Evolutionary conservation across 2,113 vertebrate species (phyloP).

Genomic region (Oncorhynchus tshawytscha): DNA sequence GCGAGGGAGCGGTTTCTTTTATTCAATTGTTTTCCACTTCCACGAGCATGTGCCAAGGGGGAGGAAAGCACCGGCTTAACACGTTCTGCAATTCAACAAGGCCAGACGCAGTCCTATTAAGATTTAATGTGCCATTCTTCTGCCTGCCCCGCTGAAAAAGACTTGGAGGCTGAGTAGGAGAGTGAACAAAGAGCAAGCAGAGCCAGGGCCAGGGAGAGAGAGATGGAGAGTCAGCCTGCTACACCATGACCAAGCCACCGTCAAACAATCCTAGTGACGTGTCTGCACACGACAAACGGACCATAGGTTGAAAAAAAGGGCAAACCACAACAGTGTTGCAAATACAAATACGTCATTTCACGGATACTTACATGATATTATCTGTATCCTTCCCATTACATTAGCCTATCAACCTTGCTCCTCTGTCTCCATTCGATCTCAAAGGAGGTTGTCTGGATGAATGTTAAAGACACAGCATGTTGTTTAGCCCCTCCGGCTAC

Average conservation of each 20-base stretch:
- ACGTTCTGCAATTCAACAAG: slow-evolving; percentile 75
- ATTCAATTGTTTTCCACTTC: slow-evolving; percentile 78
- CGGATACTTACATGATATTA: slow-evolving; percentile 25
- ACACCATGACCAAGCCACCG: slow-evolving; percentile 38
- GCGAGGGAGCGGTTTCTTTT: slow-evolving; percentile 68
- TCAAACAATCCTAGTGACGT: slow-evolving; percentile 32
- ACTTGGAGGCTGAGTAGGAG: slow-evolving; percentile 59
- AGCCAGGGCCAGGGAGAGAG: slow-evolving; percentile 55
- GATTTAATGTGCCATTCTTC: slow-evolving; percentile 80
- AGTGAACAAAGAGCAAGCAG: slow-evolving; percentile 67
- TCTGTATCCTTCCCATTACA: slow-evolving; percentile 17
- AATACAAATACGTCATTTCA: background rate
- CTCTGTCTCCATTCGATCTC: slow-evolving; percentile 51
- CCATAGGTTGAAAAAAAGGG: slow-evolving; percentile 14
- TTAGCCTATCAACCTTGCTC: slow-evolving; percentile 25
- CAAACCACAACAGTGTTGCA: slow-evolving; percentile 17
- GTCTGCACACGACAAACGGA: slow-evolving; percentile 29
- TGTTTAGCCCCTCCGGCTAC: slow-evolving; percentile 49
- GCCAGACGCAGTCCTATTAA: slow-evolving; percentile 80
- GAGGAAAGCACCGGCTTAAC: slow-evolving; percentile 75
- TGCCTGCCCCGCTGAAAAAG: slow-evolving; percentile 70
- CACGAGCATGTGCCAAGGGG: slow-evolving; percentile 72
- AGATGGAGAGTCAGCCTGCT: background rate
- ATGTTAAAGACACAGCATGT: slow-evolving; percentile 48
- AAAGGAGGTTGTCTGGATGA: slow-evolving; percentile 64